Conservation (phyloP, 2,113 vertebrate species). For the Phodopus roborovskii region DNA sequence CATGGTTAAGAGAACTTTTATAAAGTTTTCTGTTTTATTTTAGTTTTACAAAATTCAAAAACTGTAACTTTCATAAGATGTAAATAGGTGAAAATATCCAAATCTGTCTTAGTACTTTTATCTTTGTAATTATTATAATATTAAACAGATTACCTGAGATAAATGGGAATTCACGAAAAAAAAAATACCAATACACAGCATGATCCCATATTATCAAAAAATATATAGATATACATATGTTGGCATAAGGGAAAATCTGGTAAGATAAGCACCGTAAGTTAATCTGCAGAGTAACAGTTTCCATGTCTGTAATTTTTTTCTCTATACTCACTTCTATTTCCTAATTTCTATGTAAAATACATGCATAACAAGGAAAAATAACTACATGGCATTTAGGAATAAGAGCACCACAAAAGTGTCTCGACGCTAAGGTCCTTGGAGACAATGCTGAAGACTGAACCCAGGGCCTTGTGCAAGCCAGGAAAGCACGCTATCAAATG, state of each 20-base stretch:
- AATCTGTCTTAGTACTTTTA: slow-evolving; percentile 23
- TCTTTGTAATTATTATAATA: slow-evolving; percentile 21
- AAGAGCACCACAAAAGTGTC: background rate
- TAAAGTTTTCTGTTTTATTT: background rate
- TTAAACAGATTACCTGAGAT: background rate
- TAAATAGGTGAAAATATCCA: slow-evolving; percentile 42
- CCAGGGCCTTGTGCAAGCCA: background rate
- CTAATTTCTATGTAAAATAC: slow-evolving; percentile 48
- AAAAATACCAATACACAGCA: background rate
- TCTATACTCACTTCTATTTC: slow-evolving; percentile 12
- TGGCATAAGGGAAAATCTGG: background rate
- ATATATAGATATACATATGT: background rate
- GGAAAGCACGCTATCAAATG: background rate
- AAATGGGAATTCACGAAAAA: slow-evolving; percentile 5
- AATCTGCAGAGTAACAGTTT: background rate
- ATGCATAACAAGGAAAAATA: slow-evolving; percentile 32
- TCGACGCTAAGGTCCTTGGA: background rate
- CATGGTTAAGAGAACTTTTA: background rate
- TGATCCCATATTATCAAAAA: background rate
- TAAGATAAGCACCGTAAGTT: background rate
- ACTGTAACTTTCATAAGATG: slow-evolving; percentile 3
- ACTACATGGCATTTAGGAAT: background rate
- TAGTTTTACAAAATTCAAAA: slow-evolving; percentile 11
- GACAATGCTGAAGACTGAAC: background rate
- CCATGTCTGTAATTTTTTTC: slow-evolving; percentile 54